Evolutionary conservation across 2,113 vertebrate species (phyloP).

Genomic region (Anhinga anhinga): DNA sequence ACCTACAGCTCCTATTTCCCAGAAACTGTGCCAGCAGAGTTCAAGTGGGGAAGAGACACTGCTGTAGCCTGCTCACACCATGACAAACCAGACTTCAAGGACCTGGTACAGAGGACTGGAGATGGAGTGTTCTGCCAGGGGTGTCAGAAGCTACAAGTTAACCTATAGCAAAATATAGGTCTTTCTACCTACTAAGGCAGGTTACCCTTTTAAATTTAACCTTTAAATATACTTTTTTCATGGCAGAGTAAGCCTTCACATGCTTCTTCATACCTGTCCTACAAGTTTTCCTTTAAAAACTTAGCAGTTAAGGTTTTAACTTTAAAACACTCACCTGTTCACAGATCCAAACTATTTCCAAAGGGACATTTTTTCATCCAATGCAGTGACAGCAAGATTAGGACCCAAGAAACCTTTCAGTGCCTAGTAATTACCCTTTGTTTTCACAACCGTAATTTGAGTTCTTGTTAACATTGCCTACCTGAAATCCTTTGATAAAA

Average conservation of each 20-base stretch:
- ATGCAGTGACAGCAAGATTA: background rate
- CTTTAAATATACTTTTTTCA: background rate
- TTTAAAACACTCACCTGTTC: background rate
- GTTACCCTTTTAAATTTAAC: background rate
- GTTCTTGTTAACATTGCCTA: constrained; percentile 49
- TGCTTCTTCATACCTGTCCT: background rate
- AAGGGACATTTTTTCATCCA: background rate
- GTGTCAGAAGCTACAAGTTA: background rate
- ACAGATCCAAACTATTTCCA: background rate
- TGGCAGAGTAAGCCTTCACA: background rate
- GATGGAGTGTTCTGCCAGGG: background rate
- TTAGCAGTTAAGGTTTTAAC: background rate
- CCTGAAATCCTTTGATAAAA: constrained; percentile 96
- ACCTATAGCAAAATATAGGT: background rate
- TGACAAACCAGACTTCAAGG: background rate
- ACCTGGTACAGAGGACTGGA: background rate
- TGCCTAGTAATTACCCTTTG: background rate
- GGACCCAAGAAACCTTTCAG: background rate
- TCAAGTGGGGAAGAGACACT: background rate
- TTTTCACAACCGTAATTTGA: background rate
- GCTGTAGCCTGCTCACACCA: background rate
- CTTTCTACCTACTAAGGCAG: background rate
- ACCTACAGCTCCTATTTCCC: background rate
- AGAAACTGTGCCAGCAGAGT: background rate
- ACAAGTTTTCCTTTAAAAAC: background rate